Evolutionary conservation across 1,140 invertebrate species (phyloP).

Genomic region (Papilio aristodemus): DNA sequence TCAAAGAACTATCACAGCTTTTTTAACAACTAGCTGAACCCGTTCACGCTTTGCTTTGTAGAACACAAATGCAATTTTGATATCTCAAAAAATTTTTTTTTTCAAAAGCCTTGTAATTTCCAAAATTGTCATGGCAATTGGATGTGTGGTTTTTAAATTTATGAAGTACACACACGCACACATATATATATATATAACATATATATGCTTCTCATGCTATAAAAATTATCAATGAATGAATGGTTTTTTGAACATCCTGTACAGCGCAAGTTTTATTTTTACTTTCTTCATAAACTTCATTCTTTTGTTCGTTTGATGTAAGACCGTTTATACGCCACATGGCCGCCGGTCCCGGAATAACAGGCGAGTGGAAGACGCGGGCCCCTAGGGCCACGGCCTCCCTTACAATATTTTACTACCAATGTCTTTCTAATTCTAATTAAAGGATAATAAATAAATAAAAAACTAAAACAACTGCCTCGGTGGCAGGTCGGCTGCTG

Average conservation of each 20-base stretch:
- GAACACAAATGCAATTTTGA: too few relatives aligned
- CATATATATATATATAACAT: too few relatives aligned
- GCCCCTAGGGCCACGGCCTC: conserved; percentile 25
- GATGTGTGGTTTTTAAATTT: too few relatives aligned
- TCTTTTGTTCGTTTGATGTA: conserved; percentile 75
- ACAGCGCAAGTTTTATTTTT: conserved; percentile 62
- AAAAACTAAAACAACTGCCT: not conserved
- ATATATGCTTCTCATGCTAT: too few relatives aligned
- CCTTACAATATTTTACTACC: not conserved
- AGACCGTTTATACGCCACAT: conserved; percentile 59
- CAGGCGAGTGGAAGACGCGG: conserved; percentile 43
- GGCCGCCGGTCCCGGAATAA: conserved; percentile 59
- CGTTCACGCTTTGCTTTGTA: too few relatives aligned
- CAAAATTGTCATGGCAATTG: too few relatives aligned
- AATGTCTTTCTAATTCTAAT: not conserved
- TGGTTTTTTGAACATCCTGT: conserved; percentile 42
- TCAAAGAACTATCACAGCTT: too few relatives aligned
- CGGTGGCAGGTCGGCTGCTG: too few relatives aligned
- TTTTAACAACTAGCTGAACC: too few relatives aligned
- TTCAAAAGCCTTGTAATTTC: too few relatives aligned
- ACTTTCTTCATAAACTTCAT: conserved; percentile 66
- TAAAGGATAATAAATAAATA: not conserved
- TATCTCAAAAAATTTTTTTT: too few relatives aligned
- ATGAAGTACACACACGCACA: too few relatives aligned
- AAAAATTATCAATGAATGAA: conserved; percentile 18